Base-by-base conservation (phyloP, 1,140 invertebrate genomes). In the Drosophila aff. region DNA sequence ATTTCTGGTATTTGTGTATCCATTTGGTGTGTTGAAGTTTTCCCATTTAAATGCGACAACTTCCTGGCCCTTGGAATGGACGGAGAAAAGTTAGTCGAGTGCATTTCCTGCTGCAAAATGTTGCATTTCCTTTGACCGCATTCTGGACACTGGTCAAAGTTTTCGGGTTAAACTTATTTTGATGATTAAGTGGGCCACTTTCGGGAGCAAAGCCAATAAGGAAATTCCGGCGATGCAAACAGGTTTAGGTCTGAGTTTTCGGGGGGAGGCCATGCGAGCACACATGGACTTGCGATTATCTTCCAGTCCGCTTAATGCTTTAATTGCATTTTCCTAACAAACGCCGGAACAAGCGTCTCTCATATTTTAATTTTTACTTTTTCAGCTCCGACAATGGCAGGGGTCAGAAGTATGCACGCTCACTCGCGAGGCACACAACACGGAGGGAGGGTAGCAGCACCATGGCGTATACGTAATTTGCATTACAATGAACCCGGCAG, bases 381-480 rank as follows among this genome's bases (percentile, higher is more conserved):
- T 68, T 28, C 63, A 79, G 64, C 40, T 53, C 76, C 55, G 38
- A 64, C 81, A 76, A 79, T 71, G 69, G 38, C 60, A 43, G 43
- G 49, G 55, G 59, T 74, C 75, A 53, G 43, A 76, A 72, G 69
- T 63, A 46, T 77, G 55, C 58, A 67, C 46, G 63, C 41, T 18
- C 53, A 65, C 55, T 75, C n/a, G 15, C 52, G 50, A 49, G 26
- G 46, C 40, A 23, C n/a, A 41, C 44, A 66, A 66, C 43, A 53
- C 8, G 53, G 67, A 55, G 40, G 10, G 31, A 31, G 61, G 36
- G 11, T 36, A 44, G 61, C 26, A 40, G 31, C 69, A 87, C 58
- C 82, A 57, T 65, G 83, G 69, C 79, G 82, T 82, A 86, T 86
- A 86, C 79, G 79, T 82, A 86, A 86, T 86, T 86, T 86, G 82